These are phyloP conservation scores for Thyatira batis DNA, from an alignment of 2,888 invertebrate species.

Conservation along the genomic window DNA sequence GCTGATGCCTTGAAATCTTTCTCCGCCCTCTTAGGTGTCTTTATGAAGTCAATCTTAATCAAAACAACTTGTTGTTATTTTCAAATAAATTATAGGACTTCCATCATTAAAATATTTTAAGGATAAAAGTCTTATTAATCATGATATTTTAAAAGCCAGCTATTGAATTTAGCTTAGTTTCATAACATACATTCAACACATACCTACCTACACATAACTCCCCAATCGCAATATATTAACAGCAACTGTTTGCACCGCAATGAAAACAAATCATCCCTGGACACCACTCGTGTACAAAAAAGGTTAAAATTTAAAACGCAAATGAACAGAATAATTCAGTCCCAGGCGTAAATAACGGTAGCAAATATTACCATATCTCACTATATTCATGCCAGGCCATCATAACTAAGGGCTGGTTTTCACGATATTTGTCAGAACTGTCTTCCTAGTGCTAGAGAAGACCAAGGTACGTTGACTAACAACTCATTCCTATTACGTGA, in stretches of 20 bases:
- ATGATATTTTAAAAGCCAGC: no score
- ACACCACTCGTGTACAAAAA: slow-evolving; percentile 9
- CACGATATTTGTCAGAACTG: not conserved
- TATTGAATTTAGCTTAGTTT: no score
- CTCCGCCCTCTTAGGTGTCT: no score
- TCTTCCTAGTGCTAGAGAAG: not conserved
- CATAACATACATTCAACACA: no score
- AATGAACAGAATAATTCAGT: slow-evolving; percentile 17
- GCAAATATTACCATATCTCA: slow-evolving; percentile 13
- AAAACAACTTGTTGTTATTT: no score
- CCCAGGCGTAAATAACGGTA: slow-evolving; percentile 12
- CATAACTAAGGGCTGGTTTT: not conserved
- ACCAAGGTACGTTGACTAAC: not conserved
- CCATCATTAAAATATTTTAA: no score
- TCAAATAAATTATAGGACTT: no score
- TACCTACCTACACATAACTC: slow-evolving; percentile 10
- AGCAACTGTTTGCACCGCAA: slow-evolving; percentile 7
- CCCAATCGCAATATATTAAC: not conserved
- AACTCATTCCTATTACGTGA: not conserved
- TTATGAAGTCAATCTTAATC: no score
- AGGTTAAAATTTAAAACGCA: slow-evolving; percentile 15
- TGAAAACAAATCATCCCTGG: slow-evolving; percentile 12
- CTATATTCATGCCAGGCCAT: not conserved
- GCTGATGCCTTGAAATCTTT: no score
- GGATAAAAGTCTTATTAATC: no score